Base-by-base conservation (phyloP, 2,113 vertebrate species). In the Heterotilapia buettikoferi region DNA sequence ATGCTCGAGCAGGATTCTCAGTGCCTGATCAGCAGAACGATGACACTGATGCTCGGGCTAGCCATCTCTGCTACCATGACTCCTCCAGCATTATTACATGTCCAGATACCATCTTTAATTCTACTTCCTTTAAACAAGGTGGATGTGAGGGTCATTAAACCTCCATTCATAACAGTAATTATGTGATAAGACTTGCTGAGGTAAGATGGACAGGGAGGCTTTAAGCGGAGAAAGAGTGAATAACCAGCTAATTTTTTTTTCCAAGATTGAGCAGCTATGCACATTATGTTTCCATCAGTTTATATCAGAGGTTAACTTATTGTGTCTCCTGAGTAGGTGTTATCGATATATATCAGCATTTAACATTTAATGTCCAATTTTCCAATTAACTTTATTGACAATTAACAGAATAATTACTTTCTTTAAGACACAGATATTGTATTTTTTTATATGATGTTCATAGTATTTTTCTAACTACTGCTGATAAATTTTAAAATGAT, bases 71-170 rank as follows among this genome's bases (percentile, higher is more conserved):
- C 90, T 86, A 76, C 84, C 43, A 31, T 11, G 9, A 79, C 90
- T 91, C 88, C 83, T 80, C 52, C 86, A 56, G 84, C 89, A 91
- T 91, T 94, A 94, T 93, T 92, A 95, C 94, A 95, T 84, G 79
- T 78, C 78, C 79, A 82, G 94, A 96, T 96, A 96, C n/a, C 76
- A 96, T 96, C 95, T 96, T 96, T 95, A 95, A 96, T 95, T 96
- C 92, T 84, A 94, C 93, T 95, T 95, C 85, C 88, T 94, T 94
- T 93, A 93, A 95, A 92, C 93, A 93, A 95, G 91, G 95, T 95
- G 94, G 92, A 92, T 92, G 93, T 79, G 88, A 68, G 83, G 94
- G 95, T 95, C 94, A 93, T 96, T 96, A 95, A 91, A 94, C 86
- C 88, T 92, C 94, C 88, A 93, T 96, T 96, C 93, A 95, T 89